Base-by-base conservation (phyloP, 2,888 invertebrate species). In the Myathropa florea region DNA sequence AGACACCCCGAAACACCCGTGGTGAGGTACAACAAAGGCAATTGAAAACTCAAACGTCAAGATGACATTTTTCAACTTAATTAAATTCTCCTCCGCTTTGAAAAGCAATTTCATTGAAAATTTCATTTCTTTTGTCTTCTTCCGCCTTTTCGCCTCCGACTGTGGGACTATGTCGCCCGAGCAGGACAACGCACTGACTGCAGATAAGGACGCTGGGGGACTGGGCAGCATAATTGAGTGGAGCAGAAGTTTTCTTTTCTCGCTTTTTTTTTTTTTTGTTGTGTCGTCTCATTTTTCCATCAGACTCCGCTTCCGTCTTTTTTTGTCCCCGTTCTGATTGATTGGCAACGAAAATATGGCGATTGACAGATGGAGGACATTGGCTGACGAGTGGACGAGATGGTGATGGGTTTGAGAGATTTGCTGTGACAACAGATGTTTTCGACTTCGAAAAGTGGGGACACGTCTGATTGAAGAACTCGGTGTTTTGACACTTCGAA, bases 41-140 rank as follows among this genome's bases (percentile, higher is more conserved):
- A 53, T 46, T 46, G 26, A 26, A 65, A 65, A 55, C 53, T 57
- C 67, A 55, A 68, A 68, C 18, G 55, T 28, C 24, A 28, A 28
- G 60, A 26, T 55, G 55, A 57, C 55, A 55, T 30, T 55, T 55
- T 55, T 33, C 55, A 55, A 23, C 23, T 68, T 68, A 68, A 68
- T 68, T 68, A 55, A 57, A 68, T 68, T 57, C 23, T 26, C 33
- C 21, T 30, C 23, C 23, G 14, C 30, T 68, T 30, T 23, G 55
- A 33, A 55, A 55, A 33, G 36, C 23, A 33, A 21, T 10, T 3
- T 18, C 12, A 2, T 30, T 26, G 24, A 26, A 60, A 60, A 60
- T 14, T 68, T 68, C 28, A 21, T 53, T 68, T 12, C 55, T 33
- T 53, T 68, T 55, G 33, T 33, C 23, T 9, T 4, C 18, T 46